Conservation (phyloP, 2,888 invertebrate genomes). For the Microchrysa polita region DNA sequence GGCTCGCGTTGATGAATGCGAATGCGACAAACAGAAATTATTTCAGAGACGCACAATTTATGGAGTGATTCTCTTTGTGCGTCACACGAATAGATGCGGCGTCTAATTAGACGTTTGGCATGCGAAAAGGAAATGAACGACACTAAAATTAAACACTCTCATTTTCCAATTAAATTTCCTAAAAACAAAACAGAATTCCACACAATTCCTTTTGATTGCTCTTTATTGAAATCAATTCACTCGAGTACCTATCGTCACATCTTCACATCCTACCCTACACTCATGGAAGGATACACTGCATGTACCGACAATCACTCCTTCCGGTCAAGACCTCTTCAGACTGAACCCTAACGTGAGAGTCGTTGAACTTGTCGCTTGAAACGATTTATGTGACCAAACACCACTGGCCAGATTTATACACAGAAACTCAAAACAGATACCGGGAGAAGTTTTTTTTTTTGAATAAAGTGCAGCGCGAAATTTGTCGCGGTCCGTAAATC, state of each 20-base stretch:
- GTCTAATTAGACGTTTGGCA: background rate
- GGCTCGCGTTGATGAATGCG: background rate
- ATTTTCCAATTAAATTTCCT: no score
- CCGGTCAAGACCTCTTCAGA: background rate
- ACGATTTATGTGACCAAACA: background rate
- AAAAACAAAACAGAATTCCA: background rate
- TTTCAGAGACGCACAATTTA: background rate
- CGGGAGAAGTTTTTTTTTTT: no score
- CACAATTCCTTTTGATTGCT: slow-evolving; percentile 23
- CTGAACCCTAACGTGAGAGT: no score
- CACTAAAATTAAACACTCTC: no score
- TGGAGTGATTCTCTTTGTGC: background rate
- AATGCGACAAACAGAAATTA: background rate
- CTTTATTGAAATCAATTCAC: slow-evolving; percentile 42
- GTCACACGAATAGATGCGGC: background rate
- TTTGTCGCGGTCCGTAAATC: slow-evolving; percentile 9
- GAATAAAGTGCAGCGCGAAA: background rate
- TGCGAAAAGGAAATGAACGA: no score
- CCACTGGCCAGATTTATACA: no score
- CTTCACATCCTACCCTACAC: background rate
- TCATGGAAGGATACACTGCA: no score
- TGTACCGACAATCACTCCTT: background rate
- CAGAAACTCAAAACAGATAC: background rate
- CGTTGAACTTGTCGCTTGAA: background rate
- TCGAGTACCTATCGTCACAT: slow-evolving; percentile 33